Base-by-base conservation (phyloP, 1,140 invertebrate genomes). In the Brachionus koreanus region DNA sequence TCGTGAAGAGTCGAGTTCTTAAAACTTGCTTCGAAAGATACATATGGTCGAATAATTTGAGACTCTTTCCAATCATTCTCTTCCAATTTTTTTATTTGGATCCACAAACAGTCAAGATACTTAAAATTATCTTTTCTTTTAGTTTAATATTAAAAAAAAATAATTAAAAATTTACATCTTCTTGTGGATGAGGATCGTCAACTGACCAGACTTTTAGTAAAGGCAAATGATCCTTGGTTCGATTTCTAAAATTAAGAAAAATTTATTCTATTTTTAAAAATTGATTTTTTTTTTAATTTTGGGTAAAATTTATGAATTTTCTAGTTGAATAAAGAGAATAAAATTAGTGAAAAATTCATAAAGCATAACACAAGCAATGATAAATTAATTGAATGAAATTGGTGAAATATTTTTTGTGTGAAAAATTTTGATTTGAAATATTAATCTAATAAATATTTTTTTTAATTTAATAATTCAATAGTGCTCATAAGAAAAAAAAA, bases 21-120 rank as follows among this genome's bases (percentile, higher is more conserved):
- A 7, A 99, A 87, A 76, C 95, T 93, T 3, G 93, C 93, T 87
- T 98, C 96, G 89, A 99, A 99, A 0, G 94, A 94, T 13, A 97
- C 89, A 87, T 99, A 99, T 0, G 96, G 96, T 35, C 97, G 91
- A 3, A 93, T 91, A 86, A 99, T 97, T 87, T 98, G 96, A 86
- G 96, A 96, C 87, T 99, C 97, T 39, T 93, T 92, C 97, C 97
- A 99, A 87, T 96, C 96, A 86, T 97, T 95, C 85, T 93, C 92
- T 46, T 93, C 91, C 13, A 99, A 88, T 86, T 98, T 97, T 83
- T 93, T 91, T 39, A 97, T 93, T 89, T 99, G 97, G 5, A 94
- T 93, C 96, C 96, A 98, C 0, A 99, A 90, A 86, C 96, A 98
- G 86, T 99, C 97, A 77, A 99, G 89, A 88, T 99, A 98, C 89